These are phyloP conservation scores for Notodonta ziczac DNA, from an alignment of 2,888 invertebrate genomes.

Conservation along the genomic window DNA sequence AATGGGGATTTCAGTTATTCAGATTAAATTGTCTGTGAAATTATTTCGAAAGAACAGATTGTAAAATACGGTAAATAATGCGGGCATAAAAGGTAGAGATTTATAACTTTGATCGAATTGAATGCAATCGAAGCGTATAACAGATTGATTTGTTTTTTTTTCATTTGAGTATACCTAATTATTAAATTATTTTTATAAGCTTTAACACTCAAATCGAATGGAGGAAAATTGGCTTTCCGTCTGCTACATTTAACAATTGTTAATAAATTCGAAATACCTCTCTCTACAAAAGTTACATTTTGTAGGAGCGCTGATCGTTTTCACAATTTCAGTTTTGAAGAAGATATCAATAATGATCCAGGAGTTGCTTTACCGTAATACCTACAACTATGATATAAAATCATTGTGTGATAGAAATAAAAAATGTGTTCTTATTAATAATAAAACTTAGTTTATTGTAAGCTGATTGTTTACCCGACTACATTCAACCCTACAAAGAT, in stretches of 20 bases:
- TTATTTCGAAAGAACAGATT: constrained; percentile 44
- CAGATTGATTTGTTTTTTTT: constrained; percentile 26
- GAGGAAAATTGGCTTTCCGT: constrained; percentile 16
- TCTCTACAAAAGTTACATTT: no score
- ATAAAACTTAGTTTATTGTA: no score
- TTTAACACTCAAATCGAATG: constrained; percentile 7
- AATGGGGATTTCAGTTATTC: constrained; percentile 57
- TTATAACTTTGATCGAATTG: constrained; percentile 30
- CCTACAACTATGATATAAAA: no score
- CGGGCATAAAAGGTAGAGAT: constrained; percentile 29
- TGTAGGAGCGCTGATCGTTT: no score
- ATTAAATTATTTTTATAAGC: constrained; percentile 17
- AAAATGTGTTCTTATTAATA: no score
- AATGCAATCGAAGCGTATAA: constrained; percentile 34
- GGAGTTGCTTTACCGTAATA: no score
- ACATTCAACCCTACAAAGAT: no score
- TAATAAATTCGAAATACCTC: not conserved
- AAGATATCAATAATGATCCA: no score
- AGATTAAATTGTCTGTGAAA: constrained; percentile 72
- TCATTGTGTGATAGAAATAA: no score
- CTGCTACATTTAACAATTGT: not conserved
- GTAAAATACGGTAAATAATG: constrained; percentile 36
- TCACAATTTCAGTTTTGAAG: no score
- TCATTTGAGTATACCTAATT: constrained; percentile 27
- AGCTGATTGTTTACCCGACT: no score